A percentile compares a stretch with the other conserved stretches of the same genome.
Conservation (phyloP, 2,888 invertebrate genomes). For the Drosophila neonasuta region DNA sequence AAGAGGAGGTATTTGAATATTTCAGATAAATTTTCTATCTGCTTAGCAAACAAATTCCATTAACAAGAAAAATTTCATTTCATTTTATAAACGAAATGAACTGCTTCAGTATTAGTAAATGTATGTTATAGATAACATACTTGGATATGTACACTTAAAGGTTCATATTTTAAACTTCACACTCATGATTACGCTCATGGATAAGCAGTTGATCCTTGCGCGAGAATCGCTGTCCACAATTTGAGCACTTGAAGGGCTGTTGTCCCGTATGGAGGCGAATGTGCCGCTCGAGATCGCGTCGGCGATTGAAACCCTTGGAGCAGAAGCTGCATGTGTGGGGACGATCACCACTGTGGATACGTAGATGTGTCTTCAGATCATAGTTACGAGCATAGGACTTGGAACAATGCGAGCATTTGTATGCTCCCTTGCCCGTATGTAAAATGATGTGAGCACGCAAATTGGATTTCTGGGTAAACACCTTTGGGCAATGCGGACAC, state of each 20-base stretch:
- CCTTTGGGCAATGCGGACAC: conserved; percentile 34
- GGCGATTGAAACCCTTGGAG: conserved; percentile 18
- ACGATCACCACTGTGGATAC: conserved; percentile 14
- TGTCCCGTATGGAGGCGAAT: conserved; percentile 21
- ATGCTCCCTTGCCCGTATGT: conserved; percentile 1
- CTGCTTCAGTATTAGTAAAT: too few relatives aligned
- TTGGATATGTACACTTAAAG: too few relatives aligned
- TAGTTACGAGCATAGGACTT: conserved; percentile 21
- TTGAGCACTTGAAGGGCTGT: conserved; percentile 22
- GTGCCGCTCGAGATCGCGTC: conserved; percentile 21
- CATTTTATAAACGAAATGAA: too few relatives aligned
- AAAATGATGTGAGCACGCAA: conserved; percentile 22
- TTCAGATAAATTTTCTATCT: too few relatives aligned
- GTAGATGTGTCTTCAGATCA: conserved; percentile 22
- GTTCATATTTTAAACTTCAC: not conserved
- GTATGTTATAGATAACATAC: too few relatives aligned
- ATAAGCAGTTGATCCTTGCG: conserved; percentile 19
- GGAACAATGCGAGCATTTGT: conserved; percentile 27
- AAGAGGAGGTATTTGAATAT: too few relatives aligned
- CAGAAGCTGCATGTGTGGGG: conserved; percentile 25
- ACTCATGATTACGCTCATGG: conserved; percentile 10
- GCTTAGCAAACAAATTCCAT: too few relatives aligned
- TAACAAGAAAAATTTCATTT: too few relatives aligned
- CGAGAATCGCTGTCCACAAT: conserved; percentile 8
- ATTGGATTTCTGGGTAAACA: conserved; percentile 19